Evolutionary conservation across 1,140 invertebrate genomes (phyloP), one percentile per base, ranked within the genome.

Genomic region (Drosophila melanogaster): DNA sequence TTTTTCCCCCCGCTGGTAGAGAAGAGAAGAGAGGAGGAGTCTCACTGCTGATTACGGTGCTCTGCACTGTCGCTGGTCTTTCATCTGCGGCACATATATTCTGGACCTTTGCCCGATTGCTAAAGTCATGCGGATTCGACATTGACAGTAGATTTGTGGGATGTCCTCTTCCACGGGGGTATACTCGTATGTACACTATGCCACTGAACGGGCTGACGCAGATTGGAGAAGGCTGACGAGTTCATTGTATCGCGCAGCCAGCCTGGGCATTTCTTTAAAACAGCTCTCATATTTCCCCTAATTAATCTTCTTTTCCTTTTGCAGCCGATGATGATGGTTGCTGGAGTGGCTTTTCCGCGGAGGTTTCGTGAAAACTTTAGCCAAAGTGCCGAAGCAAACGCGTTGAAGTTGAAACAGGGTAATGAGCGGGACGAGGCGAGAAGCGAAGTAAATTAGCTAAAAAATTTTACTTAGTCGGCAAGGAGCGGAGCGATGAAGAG

Each of bases 241-340:
- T 62, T 65, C 57, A 65, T 37, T 30, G 35, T 38, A 15, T 62
- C 15, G 37, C 37, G 11, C 3, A 4, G 12, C 37, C 14, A 14
- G 14, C 37, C 37, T 14, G 17, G 6, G 5, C 17, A 14, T 19
- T 24, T 22, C 41, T n/a, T 49, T 49, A 40, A 73, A 73, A 77
- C 79, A 71, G 61, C 61, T 83, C 72, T 79, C 79, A 81, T 83
- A 85, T 83, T 83, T 85, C 79, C 79, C 77, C 57, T 85, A 85
- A 85, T 85, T 85, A 85, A 85, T 85, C 81, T 85, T 85, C 72
- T 79, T 83, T 70, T 78, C 67, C 64, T 72, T 71, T n/a, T 40
- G 10, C 41, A 41, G 46, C 67, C 64, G 64, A 56, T 67, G 71
- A 51, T 75, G 72, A 53, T 53, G 59, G 71, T 43, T 37, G 46